Conservation (phyloP, 2,888 invertebrate genomes). For the Xestia rhomboidea region DNA sequence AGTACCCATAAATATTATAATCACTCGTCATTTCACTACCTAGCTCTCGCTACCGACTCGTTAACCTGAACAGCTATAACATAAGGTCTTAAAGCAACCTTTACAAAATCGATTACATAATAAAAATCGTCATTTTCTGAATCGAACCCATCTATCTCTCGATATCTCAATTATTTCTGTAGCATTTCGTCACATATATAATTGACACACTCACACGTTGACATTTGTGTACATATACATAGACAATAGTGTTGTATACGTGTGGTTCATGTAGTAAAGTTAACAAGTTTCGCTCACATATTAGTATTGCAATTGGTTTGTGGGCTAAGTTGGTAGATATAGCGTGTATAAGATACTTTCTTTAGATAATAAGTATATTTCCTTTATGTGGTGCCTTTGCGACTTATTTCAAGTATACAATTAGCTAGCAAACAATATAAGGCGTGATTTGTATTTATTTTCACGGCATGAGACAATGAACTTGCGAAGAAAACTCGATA, state of each 20-base stretch:
- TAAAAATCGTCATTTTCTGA: conserved; percentile 41
- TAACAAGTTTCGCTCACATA: conserved; percentile 58
- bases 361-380: neutral
- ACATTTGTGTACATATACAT: neutral
- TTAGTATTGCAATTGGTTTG: conserved; percentile 36
- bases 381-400: neutral
- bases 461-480: neutral
- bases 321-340: conserved; percentile 27
- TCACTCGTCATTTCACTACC: neutral
- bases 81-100: conserved; percentile 16
- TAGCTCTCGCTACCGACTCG: neutral
- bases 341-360: conserved; percentile 4
- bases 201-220: conserved; percentile 46
- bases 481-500: neutral
- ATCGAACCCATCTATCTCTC: conserved; percentile 35
- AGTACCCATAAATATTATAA: neutral
- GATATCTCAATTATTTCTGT: conserved; percentile 57
- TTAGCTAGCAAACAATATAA: neutral
- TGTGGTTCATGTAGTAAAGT: conserved; percentile 32
- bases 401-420: neutral
- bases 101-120: conserved; percentile 47
- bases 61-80: conserved; percentile 20
- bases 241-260: conserved; percentile 11
- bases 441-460: neutral
- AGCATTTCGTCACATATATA: conserved; percentile 46